phyloP scores from a whole-genome alignment of 2,888 invertebrate species.

The Acrocyrtus sp. region DNA sequence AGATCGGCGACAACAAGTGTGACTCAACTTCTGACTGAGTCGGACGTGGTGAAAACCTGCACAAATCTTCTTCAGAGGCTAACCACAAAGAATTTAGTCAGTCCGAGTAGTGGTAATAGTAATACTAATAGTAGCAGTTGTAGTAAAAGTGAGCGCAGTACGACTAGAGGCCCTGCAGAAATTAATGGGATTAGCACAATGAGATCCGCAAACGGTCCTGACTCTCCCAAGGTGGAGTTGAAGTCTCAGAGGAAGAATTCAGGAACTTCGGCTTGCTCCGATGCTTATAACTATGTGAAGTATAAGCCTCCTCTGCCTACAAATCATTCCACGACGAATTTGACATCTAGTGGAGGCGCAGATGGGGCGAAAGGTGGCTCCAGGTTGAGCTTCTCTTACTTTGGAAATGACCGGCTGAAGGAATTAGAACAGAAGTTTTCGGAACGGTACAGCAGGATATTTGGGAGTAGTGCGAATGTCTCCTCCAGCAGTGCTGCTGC shows the following conservation, averaged over 20 bases:
- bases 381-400: conserved; percentile 58
- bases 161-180: conserved; percentile 36
- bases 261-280: conserved; percentile 48
- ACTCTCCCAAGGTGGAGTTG: conserved; percentile 44
- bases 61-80: conserved; percentile 85
- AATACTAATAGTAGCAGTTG: conserved; percentile 12
- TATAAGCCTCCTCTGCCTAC: conserved; percentile 63
- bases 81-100: conserved; percentile 72
- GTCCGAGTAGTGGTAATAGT: conserved; percentile 28
- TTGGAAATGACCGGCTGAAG: conserved; percentile 63
- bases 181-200: conserved; percentile 42
- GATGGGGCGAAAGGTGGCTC: conserved; percentile 17
- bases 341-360: background rate
- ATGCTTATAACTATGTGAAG: conserved; percentile 62
- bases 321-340: conserved; percentile 11
- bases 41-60: conserved; percentile 72
- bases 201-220: conserved; percentile 42
- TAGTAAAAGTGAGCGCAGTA: conserved; percentile 8
- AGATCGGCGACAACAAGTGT: conserved; percentile 81
- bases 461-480: conserved; percentile 58
- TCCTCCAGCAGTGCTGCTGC: conserved; percentile 6
- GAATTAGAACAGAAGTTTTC: conserved; percentile 62
- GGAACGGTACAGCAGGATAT: conserved; percentile 61
- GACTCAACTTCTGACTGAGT: conserved; percentile 83
- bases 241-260: conserved; percentile 57